Base-by-base conservation (phyloP, 2,888 invertebrate genomes). In the Hermodice carunculata region DNA sequence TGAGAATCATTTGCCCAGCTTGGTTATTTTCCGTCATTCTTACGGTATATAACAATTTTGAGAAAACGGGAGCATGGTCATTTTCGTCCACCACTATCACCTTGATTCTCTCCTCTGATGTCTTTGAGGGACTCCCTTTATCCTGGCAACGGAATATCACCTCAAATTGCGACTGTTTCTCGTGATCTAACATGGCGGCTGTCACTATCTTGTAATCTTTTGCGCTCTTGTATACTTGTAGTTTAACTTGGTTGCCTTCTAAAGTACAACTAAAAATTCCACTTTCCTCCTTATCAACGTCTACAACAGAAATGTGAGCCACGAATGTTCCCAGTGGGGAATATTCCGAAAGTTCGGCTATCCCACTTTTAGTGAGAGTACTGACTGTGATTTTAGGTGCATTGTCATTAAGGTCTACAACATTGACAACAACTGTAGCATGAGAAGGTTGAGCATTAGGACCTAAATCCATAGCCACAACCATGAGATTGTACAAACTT, bases 211-310 rank as follows among this genome's bases (percentile, higher is more conserved):
- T 75, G 53, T 64, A 74, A n/a, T n/a, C n/a, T n/a, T n/a, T n/a
- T 49, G 67, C 64, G 34, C 48, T 70, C n/a, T 61, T 52, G 29
- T 57, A 71, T 57, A 78, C 67, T 43, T 67, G 67, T 34, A 82
- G 69, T 51, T 56, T 70, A 52, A 80, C 81, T 34, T 75, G 69
- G 19, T 71, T 61, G 44, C 75, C 76, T 19, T 73, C 49, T 26
- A 80, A 46, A 29, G 62, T 62, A 63, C 81, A 82, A 3, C 64
- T 59, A 3, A 80, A 73, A 40, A 67, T 61, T 0, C 80, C 80
- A 69, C 78, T 80, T 22, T 67, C 65, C 1, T 78, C 78, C 58
- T 72, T 71, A 61, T 61, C 61, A 1, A 24, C 28, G 28, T 61
- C 61, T 19, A 46, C 34, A 26, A 51, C 54, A 3, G 61, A 37